These are phyloP conservation scores for Phortica magna DNA, from an alignment of 2,888 invertebrate genomes.

Conservation along the genomic window DNA sequence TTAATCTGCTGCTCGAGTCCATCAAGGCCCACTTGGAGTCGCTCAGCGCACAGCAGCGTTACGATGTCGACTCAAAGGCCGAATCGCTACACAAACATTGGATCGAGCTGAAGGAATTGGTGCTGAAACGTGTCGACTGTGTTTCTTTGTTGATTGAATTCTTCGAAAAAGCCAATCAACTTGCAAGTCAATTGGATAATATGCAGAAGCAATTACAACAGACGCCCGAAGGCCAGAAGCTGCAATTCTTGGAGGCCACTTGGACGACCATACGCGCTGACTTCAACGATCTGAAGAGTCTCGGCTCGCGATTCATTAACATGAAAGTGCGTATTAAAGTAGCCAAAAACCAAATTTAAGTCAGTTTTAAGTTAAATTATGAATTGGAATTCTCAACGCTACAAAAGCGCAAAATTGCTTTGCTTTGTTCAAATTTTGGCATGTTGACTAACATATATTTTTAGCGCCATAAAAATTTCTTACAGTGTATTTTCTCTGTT, in stretches of 20 bases:
- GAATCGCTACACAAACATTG: constrained; percentile 82
- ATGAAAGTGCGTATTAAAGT: constrained; percentile 76
- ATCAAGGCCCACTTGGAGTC: constrained; percentile 82
- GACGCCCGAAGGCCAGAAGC: constrained; percentile 81
- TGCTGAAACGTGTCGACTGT: constrained; percentile 83
- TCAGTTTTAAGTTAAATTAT: too few relatives aligned
- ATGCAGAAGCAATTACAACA: constrained; percentile 82
- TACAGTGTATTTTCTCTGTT: constrained; percentile 6
- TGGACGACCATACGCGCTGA: constrained; percentile 83
- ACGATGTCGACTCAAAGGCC: constrained; percentile 82
- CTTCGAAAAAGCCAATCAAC: constrained; percentile 83
- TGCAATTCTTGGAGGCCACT: constrained; percentile 74
- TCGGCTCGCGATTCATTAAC: constrained; percentile 83
- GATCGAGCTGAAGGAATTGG: constrained; percentile 81
- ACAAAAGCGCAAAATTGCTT: constrained; percentile 46
- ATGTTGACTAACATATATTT: too few relatives aligned
- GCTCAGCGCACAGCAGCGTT: constrained; percentile 82
- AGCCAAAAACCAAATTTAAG: not conserved
- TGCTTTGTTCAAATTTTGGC: constrained; percentile 30
- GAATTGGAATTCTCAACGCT: constrained; percentile 60
- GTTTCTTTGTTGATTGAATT: constrained; percentile 85
- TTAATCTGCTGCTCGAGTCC: constrained; percentile 82
- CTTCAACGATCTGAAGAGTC: constrained; percentile 83
- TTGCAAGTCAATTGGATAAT: constrained; percentile 83
- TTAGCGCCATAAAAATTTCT: not conserved